Evolutionary conservation across 1,140 invertebrate species (phyloP).

Genomic region (Brachionus rotundiformis): DNA sequence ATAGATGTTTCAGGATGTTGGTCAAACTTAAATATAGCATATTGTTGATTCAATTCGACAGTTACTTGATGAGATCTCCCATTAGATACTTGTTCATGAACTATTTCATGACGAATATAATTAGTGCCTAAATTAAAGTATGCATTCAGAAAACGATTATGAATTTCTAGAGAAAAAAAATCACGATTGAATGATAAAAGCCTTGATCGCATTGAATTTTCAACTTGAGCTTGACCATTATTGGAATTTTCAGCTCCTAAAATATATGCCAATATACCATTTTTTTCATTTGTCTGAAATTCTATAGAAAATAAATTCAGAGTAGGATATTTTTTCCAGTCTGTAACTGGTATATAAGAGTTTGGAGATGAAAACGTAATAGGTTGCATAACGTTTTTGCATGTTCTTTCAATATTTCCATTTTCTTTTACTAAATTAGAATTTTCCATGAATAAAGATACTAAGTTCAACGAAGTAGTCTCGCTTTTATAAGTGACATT

Average conservation of each 20-base stretch:
- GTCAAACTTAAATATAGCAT: constrained; percentile 37
- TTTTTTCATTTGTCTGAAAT: constrained; percentile 50
- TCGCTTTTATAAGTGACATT: constrained; percentile 46
- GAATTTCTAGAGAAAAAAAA: constrained; percentile 49
- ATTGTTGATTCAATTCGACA: constrained; percentile 13
- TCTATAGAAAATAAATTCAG: constrained; percentile 23
- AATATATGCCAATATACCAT: constrained; percentile 38
- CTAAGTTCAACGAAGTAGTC: constrained; percentile 4
- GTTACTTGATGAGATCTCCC: constrained; percentile 45
- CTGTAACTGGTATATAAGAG: constrained; percentile 26
- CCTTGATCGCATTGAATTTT: neutral
- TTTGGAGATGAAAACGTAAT: constrained; percentile 42
- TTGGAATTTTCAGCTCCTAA: constrained; percentile 6
- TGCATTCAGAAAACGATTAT: constrained; percentile 47
- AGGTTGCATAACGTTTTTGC: constrained; percentile 25
- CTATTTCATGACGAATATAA: constrained; percentile 34
- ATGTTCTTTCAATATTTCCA: neutral
- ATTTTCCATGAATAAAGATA: neutral
- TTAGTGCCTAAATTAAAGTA: constrained; percentile 38
- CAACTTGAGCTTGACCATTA: neutral
- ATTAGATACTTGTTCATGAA: constrained; percentile 9
- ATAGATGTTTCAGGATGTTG: constrained; percentile 35
- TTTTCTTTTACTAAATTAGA: neutral
- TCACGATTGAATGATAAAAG: constrained; percentile 29
- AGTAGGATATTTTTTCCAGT: constrained; percentile 32